These are phyloP conservation scores for Chironomus tepperi DNA, from an alignment of 1,140 invertebrate species.

Conservation along the genomic window DNA sequence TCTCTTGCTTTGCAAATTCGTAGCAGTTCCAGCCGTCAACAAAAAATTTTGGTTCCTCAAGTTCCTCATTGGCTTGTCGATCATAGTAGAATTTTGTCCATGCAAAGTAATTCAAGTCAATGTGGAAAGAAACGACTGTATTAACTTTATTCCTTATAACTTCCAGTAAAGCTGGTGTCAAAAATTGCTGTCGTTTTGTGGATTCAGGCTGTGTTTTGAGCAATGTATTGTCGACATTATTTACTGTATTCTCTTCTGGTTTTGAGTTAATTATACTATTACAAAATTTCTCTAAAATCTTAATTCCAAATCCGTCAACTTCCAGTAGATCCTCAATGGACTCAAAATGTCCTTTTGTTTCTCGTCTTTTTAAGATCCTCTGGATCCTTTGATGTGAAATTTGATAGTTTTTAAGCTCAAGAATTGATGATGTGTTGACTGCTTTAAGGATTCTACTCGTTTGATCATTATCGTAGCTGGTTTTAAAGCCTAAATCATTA, in stretches of 20 bases:
- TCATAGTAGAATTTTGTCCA: slow-evolving; percentile 36
- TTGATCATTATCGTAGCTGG: neutral
- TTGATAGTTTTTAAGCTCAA: slow-evolving; percentile 30
- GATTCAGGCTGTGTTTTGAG: too few species aligned
- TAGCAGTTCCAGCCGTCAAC: neutral
- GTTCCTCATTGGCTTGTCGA: slow-evolving; percentile 24
- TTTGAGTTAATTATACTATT: slow-evolving; percentile 29
- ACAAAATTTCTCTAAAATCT: slow-evolving; percentile 33
- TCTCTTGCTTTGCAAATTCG: slow-evolving; percentile 30
- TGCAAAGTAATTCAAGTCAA: slow-evolving; percentile 35
- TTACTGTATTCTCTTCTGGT: neutral
- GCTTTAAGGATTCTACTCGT: neutral
- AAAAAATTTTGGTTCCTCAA: neutral
- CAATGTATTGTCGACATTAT: slow-evolving; percentile 27
- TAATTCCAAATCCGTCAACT: slow-evolving; percentile 36
- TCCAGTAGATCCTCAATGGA: slow-evolving; percentile 31
- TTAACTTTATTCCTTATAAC: slow-evolving; percentile 14
- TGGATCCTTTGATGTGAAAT: slow-evolving; percentile 33
- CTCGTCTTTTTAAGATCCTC: slow-evolving; percentile 33
- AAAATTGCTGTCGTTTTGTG: neutral
- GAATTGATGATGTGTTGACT: neutral
- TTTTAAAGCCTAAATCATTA: neutral
- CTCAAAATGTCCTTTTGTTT: slow-evolving; percentile 31
- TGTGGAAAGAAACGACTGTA: slow-evolving; percentile 33
- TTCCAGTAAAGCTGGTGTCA: slow-evolving; percentile 30